Evolutionary conservation across 2,797 vertebrate species (phyloP), one percentile per base, ranked within the genome.

Genomic region (Enteromius thamalakanensis): DNA sequence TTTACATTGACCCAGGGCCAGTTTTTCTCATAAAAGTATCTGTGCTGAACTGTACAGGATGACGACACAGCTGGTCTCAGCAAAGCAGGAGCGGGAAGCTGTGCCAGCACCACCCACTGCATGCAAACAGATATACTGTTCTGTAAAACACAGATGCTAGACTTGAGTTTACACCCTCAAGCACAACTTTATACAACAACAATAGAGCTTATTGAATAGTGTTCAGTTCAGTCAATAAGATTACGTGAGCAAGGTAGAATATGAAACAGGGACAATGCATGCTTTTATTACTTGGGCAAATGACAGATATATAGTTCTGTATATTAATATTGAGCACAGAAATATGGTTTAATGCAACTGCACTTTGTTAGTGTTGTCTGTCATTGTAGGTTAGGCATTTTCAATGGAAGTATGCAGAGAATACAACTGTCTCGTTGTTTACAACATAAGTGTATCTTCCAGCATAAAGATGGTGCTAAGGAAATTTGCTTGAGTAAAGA

Each of bases 201-300:
- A 75, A 81, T 82, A 78, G 58, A 82, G 85, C 79, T 88, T 76
- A 84, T 86, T 85, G 71, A 88, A 78, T 55, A 47, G 49, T 32
- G 65, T 76, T 37, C 60, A 26, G 19, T 69, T 69, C 72, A 58
- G 15, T 69, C 51, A 45, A 3, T 65, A 42, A 53, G 23, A 58
- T 42, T 76, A 69, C 4, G 9, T 76, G 74, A 14, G 29, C 47
- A 26, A 8, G 17, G n/a, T 2, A 65, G 14, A 34, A 75, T 81
- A 37, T 75, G 68, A 34, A 81, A 64, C 29, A 11, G 53, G 53
- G 12, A 55, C 55, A 67, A 26, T 17, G 12, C 6, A 45, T 0
- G 11, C 19, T 69, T 69, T 80, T 69, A 26, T 69, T 67, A 14
- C 15, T 19, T 23, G 45, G 32, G 32, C n/a, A 53, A 29, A 53